Percentiles rank a stretch among this genome's conserved stretches.
phyloP scores from a whole-genome alignment of 2,888 invertebrate genomes.

The Eucriotettix oculatus region DNA sequence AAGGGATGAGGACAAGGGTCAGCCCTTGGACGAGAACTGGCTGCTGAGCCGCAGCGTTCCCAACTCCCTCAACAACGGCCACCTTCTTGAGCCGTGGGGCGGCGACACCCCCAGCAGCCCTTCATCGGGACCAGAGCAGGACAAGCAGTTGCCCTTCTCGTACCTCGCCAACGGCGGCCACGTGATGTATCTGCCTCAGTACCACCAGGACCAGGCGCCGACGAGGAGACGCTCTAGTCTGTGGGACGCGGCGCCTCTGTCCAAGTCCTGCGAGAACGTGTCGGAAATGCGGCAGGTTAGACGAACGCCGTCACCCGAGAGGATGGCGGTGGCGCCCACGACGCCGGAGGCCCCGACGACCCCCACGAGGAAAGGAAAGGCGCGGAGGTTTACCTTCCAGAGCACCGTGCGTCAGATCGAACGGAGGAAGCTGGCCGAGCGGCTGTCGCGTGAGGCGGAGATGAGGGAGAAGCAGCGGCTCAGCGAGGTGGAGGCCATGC shows the following conservation, averaged over 20 bases:
- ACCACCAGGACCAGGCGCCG: slow-evolving; percentile 8
- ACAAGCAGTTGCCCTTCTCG: slow-evolving; percentile 24
- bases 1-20: slow-evolving; percentile 17
- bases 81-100: background rate
- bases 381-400: slow-evolving; percentile 64
- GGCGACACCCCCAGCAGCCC: background rate
- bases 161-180: slow-evolving; percentile 50
- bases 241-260: slow-evolving; percentile 16
- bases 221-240: background rate
- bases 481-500: slow-evolving; percentile 66
- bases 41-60: slow-evolving; percentile 65
- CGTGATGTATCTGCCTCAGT: slow-evolving; percentile 61
- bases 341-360: background rate
- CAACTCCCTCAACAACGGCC: slow-evolving; percentile 37
- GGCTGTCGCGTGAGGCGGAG: slow-evolving; percentile 58
- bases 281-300: slow-evolving; percentile 16
- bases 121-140: slow-evolving; percentile 6
- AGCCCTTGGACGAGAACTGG: slow-evolving; percentile 51
- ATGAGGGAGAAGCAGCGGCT: slow-evolving; percentile 57
- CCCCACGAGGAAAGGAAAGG: background rate
- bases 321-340: background rate
- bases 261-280: slow-evolving; percentile 33
- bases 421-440: slow-evolving; percentile 53
- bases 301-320: slow-evolving; percentile 14
- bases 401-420: slow-evolving; percentile 71